Evolutionary conservation across 2,797 vertebrate species (phyloP), one percentile per base, ranked within the genome.

Genomic region (Cyclura pinguis): DNA sequence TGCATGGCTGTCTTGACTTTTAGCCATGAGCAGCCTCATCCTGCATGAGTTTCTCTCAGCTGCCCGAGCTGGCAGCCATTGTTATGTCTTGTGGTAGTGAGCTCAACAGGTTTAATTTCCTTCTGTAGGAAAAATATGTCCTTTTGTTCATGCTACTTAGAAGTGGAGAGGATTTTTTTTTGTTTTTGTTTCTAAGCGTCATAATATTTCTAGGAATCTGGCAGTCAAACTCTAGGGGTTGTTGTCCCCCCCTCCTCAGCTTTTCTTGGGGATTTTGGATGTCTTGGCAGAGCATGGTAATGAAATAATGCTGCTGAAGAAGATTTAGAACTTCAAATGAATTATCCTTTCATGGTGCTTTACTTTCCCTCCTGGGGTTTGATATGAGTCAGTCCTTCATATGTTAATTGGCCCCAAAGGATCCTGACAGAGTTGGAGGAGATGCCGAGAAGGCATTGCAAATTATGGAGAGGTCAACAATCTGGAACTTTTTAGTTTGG

Each of bases 321-420:
- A 74, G 29, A 47, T 50, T 72, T 82, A 24, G 32, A 64, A 24
- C 50, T 87, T 69, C 32, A 50, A 69, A 32, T 42, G 84, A 57
- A 50, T 74, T 7, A n/a, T n/a, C 14, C 57, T 12, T 64, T 47
- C 14, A 18, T 42, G 27, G 35, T 12, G 12, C 55, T 47, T 77
- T 35, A 35, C 4, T 69, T 73, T 35, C 67, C 32, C 29, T 85
- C 14, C 59, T 80, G 18, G 59, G 16, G 59, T 86, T 32, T 89
- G 73, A 87, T 92, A 93, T 94, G 69, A 87, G 92, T 94, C 69
- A 91, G 47, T 69, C 7, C 52, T 76, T 29, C 24, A 42, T 47
- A 59, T 24, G 38, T 55, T 73, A 29, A 73, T 74, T 74, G 64
- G 18, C 27, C 35, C 22, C 18, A 57, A 73, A 73, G 27, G 64